Evolutionary conservation across 2,113 vertebrate species (phyloP), one percentile per base, ranked within the genome.

Genomic region (Bambusicola thoracicus): DNA sequence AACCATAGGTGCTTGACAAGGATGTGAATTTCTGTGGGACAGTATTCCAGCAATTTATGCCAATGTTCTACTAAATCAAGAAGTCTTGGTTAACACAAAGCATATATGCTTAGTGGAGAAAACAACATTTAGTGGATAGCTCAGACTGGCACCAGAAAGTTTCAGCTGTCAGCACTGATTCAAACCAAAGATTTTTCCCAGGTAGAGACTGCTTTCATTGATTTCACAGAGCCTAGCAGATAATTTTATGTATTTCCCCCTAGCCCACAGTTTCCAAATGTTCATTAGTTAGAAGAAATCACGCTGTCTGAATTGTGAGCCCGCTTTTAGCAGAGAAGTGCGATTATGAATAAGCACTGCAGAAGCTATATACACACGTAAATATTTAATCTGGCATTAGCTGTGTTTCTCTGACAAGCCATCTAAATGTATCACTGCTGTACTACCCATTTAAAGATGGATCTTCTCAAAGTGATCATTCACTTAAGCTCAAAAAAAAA

Each of bases 401-500:
- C 65, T 44, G 36, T 72, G 24, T 1, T 0, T 87, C 87, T 73
- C 70, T 15, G 1, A 65, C 3, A 6, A 70, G 59, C 36, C 1
- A 0, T 48, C 94, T 76, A 77, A 76, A 74, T 74, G 63, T 86
- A 34, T 48, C 48, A 68, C 16, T 78, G 38, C 19, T 81, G 59
- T 92, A 69, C 40, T 10, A 0, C 56, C 40, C 51, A 40, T 66
- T 76, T 90, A 48, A 88, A 92, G 69, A 53, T 40, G 40, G 27
- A 44, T 88, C 76, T 93, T 88, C 55, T 83, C 63, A 80, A 80
- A 69, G 36, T 19, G 25, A n/a, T 87, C 36, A 7, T 82, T 87
- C 85, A 30, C 25, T 27, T 83, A 80, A 93, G 12, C 56, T 84
- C 89, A 84, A 90, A 89, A 85, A 46, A 85, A 38, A 63, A 83